Percentiles rank a stretch among this genome's conserved stretches.
These are phyloP conservation scores for Tenthredo amoena DNA, from an alignment of 2,888 invertebrate species.

Conservation along the genomic window DNA sequence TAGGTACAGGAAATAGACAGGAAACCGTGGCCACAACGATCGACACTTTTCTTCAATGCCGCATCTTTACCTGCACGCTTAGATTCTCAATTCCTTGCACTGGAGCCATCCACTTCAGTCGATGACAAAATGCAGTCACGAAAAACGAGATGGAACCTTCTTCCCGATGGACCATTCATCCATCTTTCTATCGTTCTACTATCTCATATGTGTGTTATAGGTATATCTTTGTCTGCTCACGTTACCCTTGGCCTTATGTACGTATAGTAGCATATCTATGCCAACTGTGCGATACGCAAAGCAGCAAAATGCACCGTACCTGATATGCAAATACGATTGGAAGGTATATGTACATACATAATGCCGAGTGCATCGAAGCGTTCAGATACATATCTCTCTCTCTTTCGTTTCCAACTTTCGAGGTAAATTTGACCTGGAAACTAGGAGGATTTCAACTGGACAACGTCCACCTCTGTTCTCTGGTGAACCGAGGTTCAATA, in stretches of 20 bases:
- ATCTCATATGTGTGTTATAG: background rate
- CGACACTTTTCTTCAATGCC: constrained; percentile 31
- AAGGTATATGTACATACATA: background rate
- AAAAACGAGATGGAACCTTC: constrained; percentile 7
- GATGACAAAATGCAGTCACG: constrained; percentile 41
- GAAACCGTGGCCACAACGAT: constrained; percentile 6
- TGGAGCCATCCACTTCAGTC: constrained; percentile 10
- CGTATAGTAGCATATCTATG: background rate
- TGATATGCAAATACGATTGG: constrained; percentile 41
- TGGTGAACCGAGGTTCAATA: background rate
- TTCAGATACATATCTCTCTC: background rate
- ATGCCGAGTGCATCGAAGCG: constrained; percentile 32
- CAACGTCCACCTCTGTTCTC: background rate
- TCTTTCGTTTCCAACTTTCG: constrained; percentile 21
- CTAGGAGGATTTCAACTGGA: constrained; percentile 12
- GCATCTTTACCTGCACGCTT: constrained; percentile 14
- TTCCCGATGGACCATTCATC: constrained; percentile 26
- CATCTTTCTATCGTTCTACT: constrained; percentile 17
- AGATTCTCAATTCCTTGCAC: constrained; percentile 14
- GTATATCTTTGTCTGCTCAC: background rate
- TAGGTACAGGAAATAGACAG: background rate
- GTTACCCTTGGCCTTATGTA: background rate
- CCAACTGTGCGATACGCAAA: constrained; percentile 28
- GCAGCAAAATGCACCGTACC: constrained; percentile 30
- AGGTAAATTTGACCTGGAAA: constrained; percentile 12